Conservation (phyloP, 2,113 vertebrate genomes). For the Ornithorhynchus anatinus region DNA sequence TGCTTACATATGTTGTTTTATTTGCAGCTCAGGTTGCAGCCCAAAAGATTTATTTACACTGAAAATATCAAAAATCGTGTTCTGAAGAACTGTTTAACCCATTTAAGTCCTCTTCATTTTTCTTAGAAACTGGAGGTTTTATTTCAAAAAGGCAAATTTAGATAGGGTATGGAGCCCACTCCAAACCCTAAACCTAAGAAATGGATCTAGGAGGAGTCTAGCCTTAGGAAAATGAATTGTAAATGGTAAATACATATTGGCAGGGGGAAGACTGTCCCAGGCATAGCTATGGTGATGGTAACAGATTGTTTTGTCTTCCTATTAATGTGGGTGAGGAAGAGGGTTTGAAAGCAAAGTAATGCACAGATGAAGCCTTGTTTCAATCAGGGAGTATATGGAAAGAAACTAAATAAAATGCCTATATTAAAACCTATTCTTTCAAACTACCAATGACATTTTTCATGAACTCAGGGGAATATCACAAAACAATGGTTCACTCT, state of each 20-base stretch:
- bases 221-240: neutral
- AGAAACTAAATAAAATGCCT: constrained; percentile 40
- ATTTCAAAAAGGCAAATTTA: no score
- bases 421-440: constrained; percentile 52
- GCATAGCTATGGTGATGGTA: neutral
- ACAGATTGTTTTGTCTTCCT: neutral
- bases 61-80: no score
- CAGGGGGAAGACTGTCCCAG: neutral
- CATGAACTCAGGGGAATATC: constrained; percentile 24
- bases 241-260: neutral
- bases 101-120: no score
- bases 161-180: no score
- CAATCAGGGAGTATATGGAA: constrained; percentile 51
- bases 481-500: neutral
- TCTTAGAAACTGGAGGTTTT: no score
- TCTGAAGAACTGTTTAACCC: no score
- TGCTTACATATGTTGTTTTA: no score
- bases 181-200: neutral
- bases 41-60: no score
- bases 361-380: constrained; percentile 53
- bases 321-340: neutral
- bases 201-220: neutral
- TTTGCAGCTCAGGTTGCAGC: no score
- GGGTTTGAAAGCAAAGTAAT: constrained; percentile 17
- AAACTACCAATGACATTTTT: constrained; percentile 41